Conservation (phyloP, 2,113 vertebrate genomes). For the Marcusenius ussheri region DNA sequence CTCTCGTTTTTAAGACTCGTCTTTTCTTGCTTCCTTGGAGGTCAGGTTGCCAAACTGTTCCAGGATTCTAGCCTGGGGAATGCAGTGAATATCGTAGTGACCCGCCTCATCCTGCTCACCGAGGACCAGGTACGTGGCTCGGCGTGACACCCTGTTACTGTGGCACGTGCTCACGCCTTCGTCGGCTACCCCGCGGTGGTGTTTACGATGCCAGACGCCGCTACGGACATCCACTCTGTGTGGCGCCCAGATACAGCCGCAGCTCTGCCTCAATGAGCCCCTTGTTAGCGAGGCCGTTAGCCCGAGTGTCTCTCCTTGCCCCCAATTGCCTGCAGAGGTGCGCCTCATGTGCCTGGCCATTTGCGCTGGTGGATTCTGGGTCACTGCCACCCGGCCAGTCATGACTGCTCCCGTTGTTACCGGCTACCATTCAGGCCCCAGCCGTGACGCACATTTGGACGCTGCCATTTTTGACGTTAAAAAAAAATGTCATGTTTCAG, state of each 20-base stretch:
- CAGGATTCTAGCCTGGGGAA: constrained; percentile 99
- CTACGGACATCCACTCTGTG: background rate
- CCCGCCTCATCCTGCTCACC: constrained; percentile 88
- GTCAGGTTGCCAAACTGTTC: constrained; percentile 99
- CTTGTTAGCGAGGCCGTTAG: constrained; percentile 46
- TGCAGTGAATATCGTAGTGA: constrained; percentile 92
- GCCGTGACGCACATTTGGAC: constrained; percentile 29
- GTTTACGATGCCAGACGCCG: background rate
- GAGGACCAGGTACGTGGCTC: constrained; percentile 81
- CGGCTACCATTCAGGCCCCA: constrained; percentile 31
- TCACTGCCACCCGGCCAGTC: constrained; percentile 37
- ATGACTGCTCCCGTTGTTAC: constrained; percentile 42
- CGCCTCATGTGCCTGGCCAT: constrained; percentile 31
- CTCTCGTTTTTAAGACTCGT: constrained; percentile 84
- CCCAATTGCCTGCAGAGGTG: constrained; percentile 23
- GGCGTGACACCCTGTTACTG: background rate
- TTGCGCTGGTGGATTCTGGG: constrained; percentile 34
- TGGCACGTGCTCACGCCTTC: background rate
- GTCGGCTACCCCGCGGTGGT: background rate
- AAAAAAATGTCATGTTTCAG: constrained; percentile 15
- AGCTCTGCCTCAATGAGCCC: constrained; percentile 34
- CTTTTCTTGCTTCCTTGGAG: constrained; percentile 99
- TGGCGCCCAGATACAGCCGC: background rate
- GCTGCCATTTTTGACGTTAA: constrained; percentile 17
- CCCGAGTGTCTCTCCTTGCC: constrained; percentile 41